Conservation (phyloP, 1,140 invertebrate genomes). For the Danaus melanippus region DNA sequence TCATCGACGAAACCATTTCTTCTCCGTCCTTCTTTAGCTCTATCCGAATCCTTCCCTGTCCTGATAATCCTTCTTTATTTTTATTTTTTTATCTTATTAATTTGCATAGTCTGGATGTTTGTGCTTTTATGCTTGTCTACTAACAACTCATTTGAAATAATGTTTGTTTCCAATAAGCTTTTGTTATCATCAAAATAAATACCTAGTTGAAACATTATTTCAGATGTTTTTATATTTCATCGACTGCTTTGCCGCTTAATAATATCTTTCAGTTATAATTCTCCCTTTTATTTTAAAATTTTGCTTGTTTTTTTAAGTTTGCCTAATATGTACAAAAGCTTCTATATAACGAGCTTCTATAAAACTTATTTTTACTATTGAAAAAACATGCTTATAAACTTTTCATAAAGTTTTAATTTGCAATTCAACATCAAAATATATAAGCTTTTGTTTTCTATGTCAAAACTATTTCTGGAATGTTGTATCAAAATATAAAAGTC, state of each 20-base stretch:
- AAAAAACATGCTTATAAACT: too few relatives aligned
- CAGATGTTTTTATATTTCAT: constrained; percentile 13
- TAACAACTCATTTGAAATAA: constrained; percentile 39
- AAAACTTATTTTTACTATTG: too few relatives aligned
- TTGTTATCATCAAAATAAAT: not conserved
- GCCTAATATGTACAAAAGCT: constrained; percentile 6
- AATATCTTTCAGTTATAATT: constrained; percentile 23
- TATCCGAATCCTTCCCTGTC: constrained; percentile 34
- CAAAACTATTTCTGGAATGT: too few relatives aligned
- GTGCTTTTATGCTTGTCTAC: constrained; percentile 41
- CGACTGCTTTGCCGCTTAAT: constrained; percentile 18
- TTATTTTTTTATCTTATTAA: constrained; percentile 46
- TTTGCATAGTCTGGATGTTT: constrained; percentile 34
- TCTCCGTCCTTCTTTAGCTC: constrained; percentile 42
- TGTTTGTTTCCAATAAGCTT: constrained; percentile 7
- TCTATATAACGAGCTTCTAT: constrained; percentile 6
- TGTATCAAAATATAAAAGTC: too few relatives aligned
- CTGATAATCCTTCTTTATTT: constrained; percentile 48
- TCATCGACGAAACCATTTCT: constrained; percentile 62
- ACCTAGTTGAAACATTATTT: not conserved
- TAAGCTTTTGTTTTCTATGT: too few relatives aligned
- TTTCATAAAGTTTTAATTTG: too few relatives aligned
- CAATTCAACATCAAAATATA: too few relatives aligned
- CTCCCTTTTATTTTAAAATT: constrained; percentile 22
- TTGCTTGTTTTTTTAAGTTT: constrained; percentile 31